phyloP scores from a whole-genome alignment of 2,888 invertebrate species.

The Andricus quercusramuli region DNA sequence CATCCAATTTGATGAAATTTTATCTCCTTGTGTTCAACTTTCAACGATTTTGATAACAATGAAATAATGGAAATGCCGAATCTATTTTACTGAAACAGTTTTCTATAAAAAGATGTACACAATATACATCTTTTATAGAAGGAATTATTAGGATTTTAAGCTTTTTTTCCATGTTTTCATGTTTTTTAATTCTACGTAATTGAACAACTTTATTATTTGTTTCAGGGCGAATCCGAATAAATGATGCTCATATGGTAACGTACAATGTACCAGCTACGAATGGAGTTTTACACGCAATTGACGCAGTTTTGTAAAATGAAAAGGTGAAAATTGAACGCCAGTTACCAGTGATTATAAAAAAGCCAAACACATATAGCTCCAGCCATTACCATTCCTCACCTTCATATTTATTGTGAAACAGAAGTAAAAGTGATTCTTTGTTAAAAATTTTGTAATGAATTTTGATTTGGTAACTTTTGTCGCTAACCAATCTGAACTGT shows the following conservation, averaged over 20 bases:
- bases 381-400: constrained; percentile 10
- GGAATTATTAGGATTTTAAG: no score
- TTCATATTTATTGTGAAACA: no score
- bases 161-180: no score
- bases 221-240: constrained; percentile 90
- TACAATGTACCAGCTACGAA: constrained; percentile 94
- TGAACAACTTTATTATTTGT: constrained; percentile 46
- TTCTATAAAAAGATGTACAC: neutral
- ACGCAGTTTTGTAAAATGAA: constrained; percentile 82
- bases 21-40: neutral
- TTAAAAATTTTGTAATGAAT: neutral
- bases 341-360: constrained; percentile 12
- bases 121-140: no score
- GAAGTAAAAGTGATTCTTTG: neutral
- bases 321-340: constrained; percentile 6
- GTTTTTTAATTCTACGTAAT: no score
- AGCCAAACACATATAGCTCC: constrained; percentile 39
- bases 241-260: constrained; percentile 89
- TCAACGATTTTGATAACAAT: neutral
- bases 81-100: neutral
- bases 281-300: constrained; percentile 92
- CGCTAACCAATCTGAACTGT: constrained; percentile 16
- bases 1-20: neutral
- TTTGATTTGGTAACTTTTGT: neutral
- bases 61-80: neutral